phyloP scores from a whole-genome alignment of 2,797 vertebrate species.

The Eulemur coronatus region DNA sequence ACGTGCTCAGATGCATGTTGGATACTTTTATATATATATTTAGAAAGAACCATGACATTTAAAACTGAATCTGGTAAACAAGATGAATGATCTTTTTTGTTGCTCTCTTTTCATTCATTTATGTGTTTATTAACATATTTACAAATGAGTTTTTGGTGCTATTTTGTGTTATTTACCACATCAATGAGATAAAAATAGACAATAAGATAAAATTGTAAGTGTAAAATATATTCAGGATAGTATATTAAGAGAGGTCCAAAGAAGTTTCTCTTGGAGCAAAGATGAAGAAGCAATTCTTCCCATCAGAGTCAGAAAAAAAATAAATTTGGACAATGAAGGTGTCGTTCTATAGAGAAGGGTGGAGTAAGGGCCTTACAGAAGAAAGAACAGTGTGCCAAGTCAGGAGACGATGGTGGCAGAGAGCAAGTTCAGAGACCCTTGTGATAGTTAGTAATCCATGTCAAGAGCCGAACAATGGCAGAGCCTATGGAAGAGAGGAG shows the following conservation, averaged over 20 bases:
- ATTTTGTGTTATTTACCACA: not conserved
- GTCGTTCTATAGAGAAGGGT: not conserved
- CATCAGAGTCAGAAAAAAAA: not conserved
- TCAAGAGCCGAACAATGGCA: not conserved
- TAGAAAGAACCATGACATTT: not conserved
- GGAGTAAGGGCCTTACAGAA: not conserved
- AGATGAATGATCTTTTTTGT: not conserved
- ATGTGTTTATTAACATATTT: not conserved
- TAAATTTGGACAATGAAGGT: not conserved
- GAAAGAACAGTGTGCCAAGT: not conserved
- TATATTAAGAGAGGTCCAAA: not conserved
- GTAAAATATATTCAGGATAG: not conserved
- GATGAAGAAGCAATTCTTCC: not conserved
- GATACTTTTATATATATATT: not conserved
- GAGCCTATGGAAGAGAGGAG: not conserved
- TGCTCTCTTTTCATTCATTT: not conserved
- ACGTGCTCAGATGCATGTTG: not conserved
- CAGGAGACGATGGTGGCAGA: not conserved
- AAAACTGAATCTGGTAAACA: not conserved
- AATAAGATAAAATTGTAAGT: not conserved
- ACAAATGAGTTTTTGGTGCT: not conserved
- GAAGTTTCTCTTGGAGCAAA: not conserved
- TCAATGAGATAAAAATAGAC: not conserved
- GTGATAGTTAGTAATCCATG: rapidly evolving
- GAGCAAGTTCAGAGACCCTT: not conserved